These are phyloP conservation scores for Atta colombica DNA, from an alignment of 1,140 invertebrate species.

Conservation along the genomic window DNA sequence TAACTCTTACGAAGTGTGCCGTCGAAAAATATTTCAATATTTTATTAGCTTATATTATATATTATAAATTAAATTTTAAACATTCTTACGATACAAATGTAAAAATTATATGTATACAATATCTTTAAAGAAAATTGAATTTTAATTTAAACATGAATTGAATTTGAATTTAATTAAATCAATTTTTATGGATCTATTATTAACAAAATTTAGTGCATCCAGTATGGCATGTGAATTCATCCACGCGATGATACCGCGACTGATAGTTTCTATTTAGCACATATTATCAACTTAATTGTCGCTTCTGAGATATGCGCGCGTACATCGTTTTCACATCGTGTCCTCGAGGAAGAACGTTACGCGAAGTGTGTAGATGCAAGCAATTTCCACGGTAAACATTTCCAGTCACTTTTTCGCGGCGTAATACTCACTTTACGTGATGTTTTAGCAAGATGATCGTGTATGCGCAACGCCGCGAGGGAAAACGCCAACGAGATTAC, in stretches of 20 bases:
- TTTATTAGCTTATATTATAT: neutral
- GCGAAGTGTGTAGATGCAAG: neutral
- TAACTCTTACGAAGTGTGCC: neutral
- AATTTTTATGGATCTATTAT: neutral
- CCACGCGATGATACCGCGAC: slow-evolving; percentile 69
- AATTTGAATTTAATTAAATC: no score
- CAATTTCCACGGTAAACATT: slow-evolving; percentile 48
- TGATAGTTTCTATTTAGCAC: slow-evolving; percentile 75
- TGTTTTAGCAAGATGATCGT: neutral
- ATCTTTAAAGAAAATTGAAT: neutral
- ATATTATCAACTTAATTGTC: slow-evolving; percentile 77
- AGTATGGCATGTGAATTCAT: slow-evolving; percentile 6
- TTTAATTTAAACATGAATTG: neutral
- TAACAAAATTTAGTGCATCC: neutral
- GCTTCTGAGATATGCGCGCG: slow-evolving; percentile 71
- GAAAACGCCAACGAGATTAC: neutral
- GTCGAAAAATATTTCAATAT: neutral
- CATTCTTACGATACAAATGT: neutral
- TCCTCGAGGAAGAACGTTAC: slow-evolving; percentile 32
- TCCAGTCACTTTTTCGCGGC: slow-evolving; percentile 33
- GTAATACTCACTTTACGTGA: slow-evolving; percentile 12
- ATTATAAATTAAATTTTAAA: neutral
- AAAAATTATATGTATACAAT: neutral
- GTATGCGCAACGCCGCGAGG: slow-evolving; percentile 1
- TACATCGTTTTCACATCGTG: neutral